Conservation (phyloP, 2,797 vertebrate species). For the Cyclura pinguis region DNA sequence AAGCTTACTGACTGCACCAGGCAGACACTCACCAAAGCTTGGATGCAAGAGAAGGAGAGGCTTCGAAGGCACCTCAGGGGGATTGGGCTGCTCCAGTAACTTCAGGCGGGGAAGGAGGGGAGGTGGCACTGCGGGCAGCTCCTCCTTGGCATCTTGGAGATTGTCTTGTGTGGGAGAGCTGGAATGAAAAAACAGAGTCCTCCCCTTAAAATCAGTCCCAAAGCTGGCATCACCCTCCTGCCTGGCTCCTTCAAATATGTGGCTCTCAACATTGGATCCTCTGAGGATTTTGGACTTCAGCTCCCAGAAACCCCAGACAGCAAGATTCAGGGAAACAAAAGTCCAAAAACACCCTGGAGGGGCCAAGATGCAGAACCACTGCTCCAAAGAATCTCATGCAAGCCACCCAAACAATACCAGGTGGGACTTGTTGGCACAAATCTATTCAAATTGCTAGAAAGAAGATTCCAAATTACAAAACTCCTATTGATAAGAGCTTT, state of each 20-base stretch:
- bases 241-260: neutral
- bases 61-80: slow-evolving; percentile 3
- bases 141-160: neutral
- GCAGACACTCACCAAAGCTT: slow-evolving; percentile 60
- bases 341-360: too few relatives aligned
- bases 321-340: too few relatives aligned
- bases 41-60: slow-evolving; percentile 22
- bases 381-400: too few relatives aligned
- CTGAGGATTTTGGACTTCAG: neutral
- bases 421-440: too few relatives aligned
- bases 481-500: too few relatives aligned
- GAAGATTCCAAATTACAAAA: too few relatives aligned
- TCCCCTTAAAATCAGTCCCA: neutral
- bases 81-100: neutral
- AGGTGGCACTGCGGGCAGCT: rapidly evolving
- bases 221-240: neutral
- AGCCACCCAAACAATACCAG: too few relatives aligned
- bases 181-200: neutral
- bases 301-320: neutral
- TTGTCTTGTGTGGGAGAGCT: slow-evolving; percentile 16
- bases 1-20: too few relatives aligned
- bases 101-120: neutral
- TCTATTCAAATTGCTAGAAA: too few relatives aligned
- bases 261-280: neutral
- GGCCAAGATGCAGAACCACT: too few relatives aligned